Conservation (phyloP, 2,113 vertebrate species). For the Thamnaconus septentrionalis region DNA sequence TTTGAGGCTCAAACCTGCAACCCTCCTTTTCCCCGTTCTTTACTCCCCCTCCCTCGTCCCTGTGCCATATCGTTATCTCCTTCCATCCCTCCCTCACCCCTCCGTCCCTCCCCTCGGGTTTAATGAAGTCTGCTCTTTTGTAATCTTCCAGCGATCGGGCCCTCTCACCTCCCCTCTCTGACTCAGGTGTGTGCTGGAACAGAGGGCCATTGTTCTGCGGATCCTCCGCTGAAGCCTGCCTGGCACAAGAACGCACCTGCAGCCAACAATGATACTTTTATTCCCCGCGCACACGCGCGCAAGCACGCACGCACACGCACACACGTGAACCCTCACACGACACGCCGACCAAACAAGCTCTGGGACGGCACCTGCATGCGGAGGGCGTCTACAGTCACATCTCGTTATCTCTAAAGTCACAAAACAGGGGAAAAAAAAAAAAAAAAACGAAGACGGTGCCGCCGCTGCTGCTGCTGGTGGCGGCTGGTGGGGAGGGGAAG, state of each 20-base stretch:
- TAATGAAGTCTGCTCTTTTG: constrained; percentile 72
- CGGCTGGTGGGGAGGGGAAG: too few relatives aligned
- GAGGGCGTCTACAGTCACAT: constrained; percentile 40
- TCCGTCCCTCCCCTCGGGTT: constrained; percentile 35
- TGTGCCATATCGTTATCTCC: constrained; percentile 12
- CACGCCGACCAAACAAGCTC: constrained; percentile 22
- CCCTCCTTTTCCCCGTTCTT: too few relatives aligned
- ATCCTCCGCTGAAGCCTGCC: constrained; percentile 61
- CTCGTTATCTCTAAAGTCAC: constrained; percentile 34
- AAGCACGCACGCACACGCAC: constrained; percentile 1
- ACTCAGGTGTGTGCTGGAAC: constrained; percentile 72
- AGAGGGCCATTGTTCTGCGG: constrained; percentile 69
- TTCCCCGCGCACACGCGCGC: constrained; percentile 42
- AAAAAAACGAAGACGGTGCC: not conserved
- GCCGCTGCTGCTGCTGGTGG: too few relatives aligned
- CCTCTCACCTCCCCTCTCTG: constrained; percentile 69
- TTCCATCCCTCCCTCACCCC: constrained; percentile 22
- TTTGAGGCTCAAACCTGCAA: too few relatives aligned
- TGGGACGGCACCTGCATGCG: constrained; percentile 17
- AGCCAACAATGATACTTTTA: constrained; percentile 71
- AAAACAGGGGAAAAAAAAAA: constrained; percentile 15
- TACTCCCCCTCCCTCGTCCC: constrained; percentile 12
- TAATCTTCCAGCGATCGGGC: constrained; percentile 65
- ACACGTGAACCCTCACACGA: constrained; percentile 7
- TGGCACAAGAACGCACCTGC: constrained; percentile 74